Base-by-base conservation (phyloP, 2,113 vertebrate genomes). In the Piaya cayana region DNA sequence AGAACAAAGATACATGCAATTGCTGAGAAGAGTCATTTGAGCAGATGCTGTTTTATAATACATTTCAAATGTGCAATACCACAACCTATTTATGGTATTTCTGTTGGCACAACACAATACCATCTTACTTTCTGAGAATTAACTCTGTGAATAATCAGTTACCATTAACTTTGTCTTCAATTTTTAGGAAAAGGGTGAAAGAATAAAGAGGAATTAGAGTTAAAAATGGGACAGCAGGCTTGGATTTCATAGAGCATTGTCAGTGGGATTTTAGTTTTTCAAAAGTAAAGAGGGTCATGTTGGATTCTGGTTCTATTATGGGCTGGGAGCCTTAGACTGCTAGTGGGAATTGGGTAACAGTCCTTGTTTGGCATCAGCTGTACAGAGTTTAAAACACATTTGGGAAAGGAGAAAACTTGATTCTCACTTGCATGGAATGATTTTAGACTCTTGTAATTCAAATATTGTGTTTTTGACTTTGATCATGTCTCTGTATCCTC, bases 1-100 rank as follows among this genome's bases (percentile, higher is more conserved):
- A 23, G 32, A 72, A 16, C 0, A 9, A 26, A n/a, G 29, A 17
- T 11, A 13, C 0, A 2, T 9, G 32, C 39, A 29, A 9, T 20
- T 72, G 71, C 76, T 32, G 43, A 75, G 55, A 82, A 34, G 3
- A 26, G 32, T 39, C 9, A 10, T 65, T 63, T 60, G 50, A n/a
- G 72, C 3, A 3, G 18, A 39, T 63, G 27, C 11, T 29, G 5
- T 39, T 90, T 87, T 29, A 45, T 34, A 52, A 47, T 43, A 86
- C 55, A n/a, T 59, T 52, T 80, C 22, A 68, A 52, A 52, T 72
- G 68, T 2, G 3, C 12, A 27, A 6, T 37, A 16, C 39, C 2
- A 2, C 49, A 80, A 37, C 14, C 0, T 1, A 5, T 56, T 71
- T 5, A 9, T 29, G 13, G 8, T 21, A 34, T 67, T 12, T 9